Evolutionary conservation across 1,140 invertebrate species (phyloP), one percentile per base, ranked within the genome.

Genomic region (Camponotus pennsylvanicus): DNA sequence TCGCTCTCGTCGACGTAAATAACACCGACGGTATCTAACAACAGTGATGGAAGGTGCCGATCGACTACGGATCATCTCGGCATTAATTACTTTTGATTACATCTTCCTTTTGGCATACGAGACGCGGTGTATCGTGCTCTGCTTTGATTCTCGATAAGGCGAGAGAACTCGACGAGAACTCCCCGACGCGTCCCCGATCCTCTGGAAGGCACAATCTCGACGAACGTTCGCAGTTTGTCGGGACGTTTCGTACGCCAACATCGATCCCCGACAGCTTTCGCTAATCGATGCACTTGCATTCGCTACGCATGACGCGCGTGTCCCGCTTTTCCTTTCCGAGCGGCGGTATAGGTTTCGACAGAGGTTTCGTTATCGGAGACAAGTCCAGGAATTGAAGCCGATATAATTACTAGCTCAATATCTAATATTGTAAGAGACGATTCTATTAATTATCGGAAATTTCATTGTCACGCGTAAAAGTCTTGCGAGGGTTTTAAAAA

Each of bases 1-100:
- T 89, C 66, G 75, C 88, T 90, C 93, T 90, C 93, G 92, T 92
- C 92, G 83, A 32, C 79, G 84, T 77, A 57, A 83, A 78, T 63
- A 86, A 71, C 87, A 13, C 45, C 78, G 87, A 69, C 84, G 78
- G 77, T 57, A 86, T 83, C 78, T 90, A 90, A 89, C 78, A 90
- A 90, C 88, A 78, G 69, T 84, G 88, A 89, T 84, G 88, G 85
- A 90, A 90, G 85, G 55, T 84, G 88, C 40, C 89, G 80, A 85
- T 79, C 63, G 75, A 64, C 18, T 77, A 73, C 63, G 64, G 52
- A 71, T 69, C 63, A 37, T 67, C 61, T 57, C 83, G 75, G 52
- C 67, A 5, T 42, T 27, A 27, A 82, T 61, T 71, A 49, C 18
- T 83, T 83, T 83, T 83, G 79, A 83, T 71, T 75, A 85, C 67